Conservation (phyloP, 2,113 vertebrate species). For the Peromyscus leucopus region DNA sequence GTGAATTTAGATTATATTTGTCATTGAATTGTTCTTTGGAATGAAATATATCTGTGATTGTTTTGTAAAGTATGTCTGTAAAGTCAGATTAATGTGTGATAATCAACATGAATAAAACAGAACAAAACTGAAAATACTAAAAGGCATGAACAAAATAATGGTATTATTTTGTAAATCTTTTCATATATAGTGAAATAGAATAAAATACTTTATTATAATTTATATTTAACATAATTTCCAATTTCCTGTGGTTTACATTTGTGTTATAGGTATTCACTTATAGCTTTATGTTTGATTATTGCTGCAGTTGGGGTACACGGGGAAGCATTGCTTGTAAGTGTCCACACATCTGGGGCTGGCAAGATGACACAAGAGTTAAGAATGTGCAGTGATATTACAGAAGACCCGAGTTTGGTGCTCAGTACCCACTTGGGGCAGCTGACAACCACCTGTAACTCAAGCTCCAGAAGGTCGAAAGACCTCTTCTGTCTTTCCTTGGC, state of each 20-base stretch:
- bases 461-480: neutral
- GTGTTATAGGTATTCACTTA: neutral
- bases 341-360: neutral
- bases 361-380: neutral
- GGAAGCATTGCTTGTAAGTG: neutral
- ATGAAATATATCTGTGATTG: neutral
- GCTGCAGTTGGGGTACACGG: neutral
- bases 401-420: neutral
- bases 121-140: conserved; percentile 25
- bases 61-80: neutral
- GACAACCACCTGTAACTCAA: neutral
- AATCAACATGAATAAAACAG: neutral
- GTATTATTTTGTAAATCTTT: neutral
- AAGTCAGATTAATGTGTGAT: conserved; percentile 58
- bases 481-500: neutral
- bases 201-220: neutral
- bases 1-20: neutral
- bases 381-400: neutral
- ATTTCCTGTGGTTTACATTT: neutral
- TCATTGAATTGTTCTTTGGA: neutral
- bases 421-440: too few species aligned
- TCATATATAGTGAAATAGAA: conserved; percentile 28
- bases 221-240: conserved; percentile 22
- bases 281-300: neutral
- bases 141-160: conserved; percentile 15